Conservation (phyloP, 2,113 vertebrate species). For the Gasterosteus nipponicus region DNA sequence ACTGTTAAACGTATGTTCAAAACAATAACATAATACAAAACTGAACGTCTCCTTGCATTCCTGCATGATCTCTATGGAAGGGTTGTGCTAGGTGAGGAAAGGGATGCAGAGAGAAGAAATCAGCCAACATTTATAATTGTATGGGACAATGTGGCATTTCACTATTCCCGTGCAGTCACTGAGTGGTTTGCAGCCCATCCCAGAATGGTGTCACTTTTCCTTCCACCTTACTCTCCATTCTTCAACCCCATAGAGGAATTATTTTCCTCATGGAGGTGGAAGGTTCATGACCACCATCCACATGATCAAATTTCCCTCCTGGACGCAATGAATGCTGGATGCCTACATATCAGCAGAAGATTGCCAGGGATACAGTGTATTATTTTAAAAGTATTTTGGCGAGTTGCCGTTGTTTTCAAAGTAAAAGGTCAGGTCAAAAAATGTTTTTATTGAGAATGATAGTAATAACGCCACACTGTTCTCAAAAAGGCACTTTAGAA, state of each 20-base stretch:
- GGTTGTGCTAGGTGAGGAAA: too few relatives aligned
- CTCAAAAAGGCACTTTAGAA: too few relatives aligned
- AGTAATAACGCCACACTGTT: too few relatives aligned
- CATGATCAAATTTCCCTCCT: background rate
- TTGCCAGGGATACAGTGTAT: background rate
- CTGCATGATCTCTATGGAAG: too few relatives aligned
- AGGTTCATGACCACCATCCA: background rate
- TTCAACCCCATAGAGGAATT: background rate
- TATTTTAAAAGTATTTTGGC: background rate
- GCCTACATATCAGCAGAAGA: background rate
- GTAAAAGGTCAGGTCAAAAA: background rate
- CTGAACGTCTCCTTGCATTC: too few relatives aligned
- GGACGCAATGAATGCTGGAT: background rate
- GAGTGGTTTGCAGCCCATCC: too few relatives aligned
- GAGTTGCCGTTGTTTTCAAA: background rate
- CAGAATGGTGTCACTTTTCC: background rate
- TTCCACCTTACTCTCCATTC: background rate
- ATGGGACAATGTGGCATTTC: too few relatives aligned
- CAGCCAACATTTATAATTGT: too few relatives aligned
- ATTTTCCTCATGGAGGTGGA: background rate
- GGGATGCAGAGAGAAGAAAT: too few relatives aligned
- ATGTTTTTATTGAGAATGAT: background rate
- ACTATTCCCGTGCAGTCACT: too few relatives aligned
- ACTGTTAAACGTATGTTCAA: too few relatives aligned
- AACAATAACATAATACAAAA: too few relatives aligned